phyloP scores from a whole-genome alignment of 2,797 vertebrate genomes.

The Aplochiton taeniatus region DNA sequence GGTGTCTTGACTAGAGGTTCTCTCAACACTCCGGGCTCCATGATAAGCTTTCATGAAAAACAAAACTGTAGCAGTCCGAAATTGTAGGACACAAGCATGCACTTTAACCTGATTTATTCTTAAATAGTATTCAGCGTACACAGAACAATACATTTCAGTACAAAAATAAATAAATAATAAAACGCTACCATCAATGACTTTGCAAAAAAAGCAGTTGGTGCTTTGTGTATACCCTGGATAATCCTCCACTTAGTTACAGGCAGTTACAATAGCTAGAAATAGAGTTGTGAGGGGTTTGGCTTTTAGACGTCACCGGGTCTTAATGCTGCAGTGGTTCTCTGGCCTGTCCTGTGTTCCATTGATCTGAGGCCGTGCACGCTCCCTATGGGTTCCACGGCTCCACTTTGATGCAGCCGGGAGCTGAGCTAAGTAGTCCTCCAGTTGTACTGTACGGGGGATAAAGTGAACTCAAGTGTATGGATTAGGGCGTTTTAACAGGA shows the following conservation, averaged over 20 bases:
- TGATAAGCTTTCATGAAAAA: too few relatives aligned
- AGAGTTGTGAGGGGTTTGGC: neutral
- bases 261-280: too few relatives aligned
- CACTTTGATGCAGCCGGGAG: constrained; percentile 16
- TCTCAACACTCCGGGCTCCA: too few relatives aligned
- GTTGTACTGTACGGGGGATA: constrained; percentile 24
- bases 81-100: too few relatives aligned
- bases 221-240: neutral
- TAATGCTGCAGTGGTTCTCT: constrained; percentile 16
- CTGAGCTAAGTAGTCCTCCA: constrained; percentile 34
- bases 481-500: constrained; percentile 24
- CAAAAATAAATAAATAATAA: neutral
- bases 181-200: neutral
- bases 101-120: too few relatives aligned
- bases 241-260: neutral
- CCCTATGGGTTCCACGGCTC: constrained; percentile 8
- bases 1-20: too few relatives aligned
- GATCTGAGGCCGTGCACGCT: constrained; percentile 6
- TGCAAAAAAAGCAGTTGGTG: neutral
- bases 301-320: constrained; percentile 6
- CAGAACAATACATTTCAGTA: too few relatives aligned
- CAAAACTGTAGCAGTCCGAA: too few relatives aligned
- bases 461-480: constrained; percentile 13
- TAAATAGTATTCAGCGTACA: too few relatives aligned
- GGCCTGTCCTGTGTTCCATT: constrained; percentile 28